Conservation (phyloP, 53 echinoderm and acorn worm genomes). For the Arbacia lixula region DNA sequence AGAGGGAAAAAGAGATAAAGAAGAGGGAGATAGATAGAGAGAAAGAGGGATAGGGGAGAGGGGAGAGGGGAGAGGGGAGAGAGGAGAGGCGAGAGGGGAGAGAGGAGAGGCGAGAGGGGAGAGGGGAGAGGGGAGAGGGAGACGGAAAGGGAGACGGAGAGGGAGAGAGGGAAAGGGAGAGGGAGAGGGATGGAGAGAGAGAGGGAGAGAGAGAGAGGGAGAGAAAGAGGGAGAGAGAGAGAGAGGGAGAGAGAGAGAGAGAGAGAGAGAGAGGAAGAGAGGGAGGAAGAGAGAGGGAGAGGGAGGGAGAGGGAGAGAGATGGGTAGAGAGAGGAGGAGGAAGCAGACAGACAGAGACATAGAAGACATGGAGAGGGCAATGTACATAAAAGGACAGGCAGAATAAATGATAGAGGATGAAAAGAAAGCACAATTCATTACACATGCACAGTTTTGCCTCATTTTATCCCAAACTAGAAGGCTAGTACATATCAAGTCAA, state of each 20-base stretch:
- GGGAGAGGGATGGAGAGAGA: not conserved
- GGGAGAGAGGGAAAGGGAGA: not conserved
- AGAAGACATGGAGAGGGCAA: not conserved
- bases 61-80: slow-evolving; percentile 2
- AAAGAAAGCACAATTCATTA: no score
- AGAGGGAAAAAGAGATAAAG: no score
- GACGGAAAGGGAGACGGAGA: slow-evolving; percentile 1
- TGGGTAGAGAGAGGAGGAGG: not conserved
- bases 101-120: no score
- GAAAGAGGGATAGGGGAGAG: slow-evolving; percentile 11
- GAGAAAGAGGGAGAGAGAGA: not conserved
- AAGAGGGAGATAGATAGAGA: no score
- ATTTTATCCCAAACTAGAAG: no score
- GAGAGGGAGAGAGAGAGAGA: not conserved
- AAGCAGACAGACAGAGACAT: not conserved
- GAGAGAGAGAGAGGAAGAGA: not conserved
- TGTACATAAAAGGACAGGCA: no score
- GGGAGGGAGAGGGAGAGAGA: not conserved
- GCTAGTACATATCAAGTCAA: no score
- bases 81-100: no score
- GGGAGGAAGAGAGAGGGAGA: not conserved
- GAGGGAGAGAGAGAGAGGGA: not conserved
- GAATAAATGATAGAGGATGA: no score
- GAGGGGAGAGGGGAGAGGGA: not conserved
- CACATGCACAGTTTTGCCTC: no score